Evolutionary conservation across 2,113 vertebrate species (phyloP).

Genomic region (Burhinus oedicnemus): DNA sequence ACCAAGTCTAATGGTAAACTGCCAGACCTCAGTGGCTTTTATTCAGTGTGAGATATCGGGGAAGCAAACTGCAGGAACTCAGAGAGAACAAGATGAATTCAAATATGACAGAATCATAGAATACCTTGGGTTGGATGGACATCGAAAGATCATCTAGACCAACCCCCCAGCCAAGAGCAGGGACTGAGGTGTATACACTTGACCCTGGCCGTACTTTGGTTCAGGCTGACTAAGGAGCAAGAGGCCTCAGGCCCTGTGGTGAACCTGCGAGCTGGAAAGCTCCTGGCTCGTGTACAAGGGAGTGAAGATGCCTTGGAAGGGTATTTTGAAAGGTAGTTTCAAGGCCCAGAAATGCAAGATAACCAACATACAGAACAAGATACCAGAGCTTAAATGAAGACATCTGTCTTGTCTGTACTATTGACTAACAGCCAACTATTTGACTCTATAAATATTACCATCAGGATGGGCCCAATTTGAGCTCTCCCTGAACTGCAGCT

Average conservation of each 20-base stretch:
- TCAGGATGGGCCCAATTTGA: not conserved
- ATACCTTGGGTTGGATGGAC: not conserved
- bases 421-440: not conserved
- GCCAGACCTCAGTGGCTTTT: not conserved
- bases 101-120: not conserved
- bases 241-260: not conserved
- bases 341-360: not conserved
- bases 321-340: not conserved
- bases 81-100: not conserved
- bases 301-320: not conserved
- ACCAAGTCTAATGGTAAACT: not conserved
- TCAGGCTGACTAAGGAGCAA: not conserved
- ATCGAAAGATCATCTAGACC: not conserved
- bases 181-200: not conserved
- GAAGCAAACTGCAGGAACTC: not conserved
- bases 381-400: not conserved
- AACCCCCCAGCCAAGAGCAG: not conserved
- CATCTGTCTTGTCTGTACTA: not conserved
- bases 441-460: not conserved
- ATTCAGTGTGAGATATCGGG: fast-evolving
- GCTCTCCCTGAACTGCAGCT: not conserved
- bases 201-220: not conserved
- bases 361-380: not conserved
- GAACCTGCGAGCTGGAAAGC: not conserved
- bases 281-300: not conserved